These are phyloP conservation scores for Meleagris gallopavo DNA, from an alignment of 2,113 vertebrate genomes.

Conservation along the genomic window DNA sequence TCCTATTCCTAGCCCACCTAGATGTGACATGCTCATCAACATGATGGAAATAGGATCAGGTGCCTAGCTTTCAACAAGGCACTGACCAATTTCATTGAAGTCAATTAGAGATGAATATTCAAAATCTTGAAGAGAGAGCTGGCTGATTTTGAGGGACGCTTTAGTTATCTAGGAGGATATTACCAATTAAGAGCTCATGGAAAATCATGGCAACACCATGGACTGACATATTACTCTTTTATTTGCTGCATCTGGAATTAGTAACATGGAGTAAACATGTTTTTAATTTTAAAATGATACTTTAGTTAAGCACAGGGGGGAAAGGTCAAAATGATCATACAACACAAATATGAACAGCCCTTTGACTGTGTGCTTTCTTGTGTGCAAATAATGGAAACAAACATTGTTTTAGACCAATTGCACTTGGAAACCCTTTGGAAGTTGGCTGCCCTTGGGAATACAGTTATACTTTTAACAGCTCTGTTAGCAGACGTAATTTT, in stretches of 20 bases:
- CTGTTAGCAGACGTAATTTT: background rate
- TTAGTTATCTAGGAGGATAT: background rate
- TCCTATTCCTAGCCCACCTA: background rate
- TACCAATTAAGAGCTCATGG: background rate
- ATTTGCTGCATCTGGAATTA: conserved; percentile 1
- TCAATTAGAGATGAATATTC: background rate
- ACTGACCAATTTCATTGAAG: background rate
- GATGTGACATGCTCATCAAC: background rate
- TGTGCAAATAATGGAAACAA: conserved; percentile 26
- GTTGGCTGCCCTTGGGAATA: background rate
- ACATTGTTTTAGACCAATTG: background rate
- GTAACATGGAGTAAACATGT: background rate
- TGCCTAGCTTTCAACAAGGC: background rate
- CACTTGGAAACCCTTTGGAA: background rate
- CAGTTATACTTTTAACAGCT: background rate
- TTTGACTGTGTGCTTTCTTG: background rate
- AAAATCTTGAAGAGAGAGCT: background rate
- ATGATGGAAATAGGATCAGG: background rate
- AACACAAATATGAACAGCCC: conserved; percentile 26
- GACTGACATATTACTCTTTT: background rate
- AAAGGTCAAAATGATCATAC: conserved; percentile 22
- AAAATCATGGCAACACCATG: background rate
- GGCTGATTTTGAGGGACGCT: background rate
- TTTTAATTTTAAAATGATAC: background rate
- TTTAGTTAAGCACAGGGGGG: background rate